A percentile compares a stretch with the other conserved stretches of the same genome.
These are phyloP conservation scores for Equus przewalskii DNA, from an alignment of 2,113 vertebrate species.

Conservation along the genomic window DNA sequence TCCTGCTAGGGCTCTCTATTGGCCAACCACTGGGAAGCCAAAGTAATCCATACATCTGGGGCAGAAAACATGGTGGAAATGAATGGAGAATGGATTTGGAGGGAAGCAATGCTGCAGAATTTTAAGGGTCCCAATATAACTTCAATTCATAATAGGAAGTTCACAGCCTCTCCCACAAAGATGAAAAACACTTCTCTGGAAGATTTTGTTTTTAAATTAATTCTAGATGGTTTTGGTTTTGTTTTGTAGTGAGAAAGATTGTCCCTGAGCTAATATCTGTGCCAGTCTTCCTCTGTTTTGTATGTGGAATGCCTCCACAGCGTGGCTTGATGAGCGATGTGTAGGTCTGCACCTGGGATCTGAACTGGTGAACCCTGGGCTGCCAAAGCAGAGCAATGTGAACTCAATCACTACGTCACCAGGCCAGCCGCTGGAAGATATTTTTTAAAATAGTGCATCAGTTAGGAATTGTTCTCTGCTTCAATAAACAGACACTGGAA, in stretches of 20 bases:
- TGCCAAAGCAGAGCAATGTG: too few relatives aligned
- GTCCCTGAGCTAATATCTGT: too few relatives aligned
- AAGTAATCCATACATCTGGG: background rate
- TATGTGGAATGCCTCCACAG: too few relatives aligned
- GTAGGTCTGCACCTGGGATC: too few relatives aligned
- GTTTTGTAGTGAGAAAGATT: too few relatives aligned
- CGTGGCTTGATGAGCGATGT: too few relatives aligned
- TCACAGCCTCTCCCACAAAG: background rate
- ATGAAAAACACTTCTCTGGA: conserved; percentile 9
- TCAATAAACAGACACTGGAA: conserved; percentile 2
- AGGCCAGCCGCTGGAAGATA: background rate
- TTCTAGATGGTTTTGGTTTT: too few relatives aligned
- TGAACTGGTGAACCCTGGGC: too few relatives aligned
- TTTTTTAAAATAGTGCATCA: background rate
- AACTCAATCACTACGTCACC: too few relatives aligned
- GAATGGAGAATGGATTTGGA: background rate
- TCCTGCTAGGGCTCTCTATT: background rate
- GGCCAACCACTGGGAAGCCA: background rate
- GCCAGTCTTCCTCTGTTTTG: too few relatives aligned
- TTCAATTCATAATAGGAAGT: background rate
- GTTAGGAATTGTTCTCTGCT: background rate
- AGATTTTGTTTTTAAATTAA: background rate
- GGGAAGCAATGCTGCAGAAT: background rate
- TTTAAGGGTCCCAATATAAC: background rate
- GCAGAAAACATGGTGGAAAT: background rate